Evolutionary conservation across 64 coral and sea anemone genomes (phyloP).

Genomic region (Actinia tenebrosa): DNA sequence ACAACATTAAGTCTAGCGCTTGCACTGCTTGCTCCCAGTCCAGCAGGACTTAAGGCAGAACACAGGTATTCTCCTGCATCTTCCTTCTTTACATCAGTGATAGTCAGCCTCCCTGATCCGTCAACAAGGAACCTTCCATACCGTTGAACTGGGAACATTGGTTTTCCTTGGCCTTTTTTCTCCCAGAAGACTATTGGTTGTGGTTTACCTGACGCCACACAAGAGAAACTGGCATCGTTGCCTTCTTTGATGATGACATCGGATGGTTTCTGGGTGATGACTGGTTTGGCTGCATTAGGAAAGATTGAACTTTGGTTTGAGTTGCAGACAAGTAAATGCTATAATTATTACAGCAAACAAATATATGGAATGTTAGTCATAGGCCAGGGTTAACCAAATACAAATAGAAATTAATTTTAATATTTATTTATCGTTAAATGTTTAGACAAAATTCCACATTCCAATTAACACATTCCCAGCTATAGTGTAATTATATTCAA

Average conservation of each 20-base stretch:
- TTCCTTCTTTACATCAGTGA: conserved; percentile 23
- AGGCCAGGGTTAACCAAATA: too few species aligned
- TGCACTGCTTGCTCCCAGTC: not conserved
- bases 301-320: too few species aligned
- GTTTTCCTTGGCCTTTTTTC: not conserved
- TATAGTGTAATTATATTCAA: too few species aligned
- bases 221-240: conserved; percentile 39
- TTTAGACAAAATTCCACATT: too few species aligned
- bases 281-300: conserved; percentile 50
- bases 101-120: conserved; percentile 24
- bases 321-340: too few species aligned
- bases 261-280: conserved; percentile 41
- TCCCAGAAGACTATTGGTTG: conserved; percentile 71
- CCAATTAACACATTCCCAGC: too few species aligned
- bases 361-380: too few species aligned
- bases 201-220: conserved; percentile 44
- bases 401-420: too few species aligned
- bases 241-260: conserved; percentile 60
- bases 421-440: too few species aligned
- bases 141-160: conserved; percentile 55
- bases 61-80: conserved; percentile 51
- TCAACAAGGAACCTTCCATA: conserved; percentile 26
- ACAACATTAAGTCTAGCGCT: conserved; percentile 37
- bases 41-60: conserved; percentile 16
- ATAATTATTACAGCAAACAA: too few species aligned